A percentile compares a stretch with the other conserved stretches of the same genome.
Conservation (phyloP, 2,888 invertebrate genomes). For the Cybosia mesomella region DNA sequence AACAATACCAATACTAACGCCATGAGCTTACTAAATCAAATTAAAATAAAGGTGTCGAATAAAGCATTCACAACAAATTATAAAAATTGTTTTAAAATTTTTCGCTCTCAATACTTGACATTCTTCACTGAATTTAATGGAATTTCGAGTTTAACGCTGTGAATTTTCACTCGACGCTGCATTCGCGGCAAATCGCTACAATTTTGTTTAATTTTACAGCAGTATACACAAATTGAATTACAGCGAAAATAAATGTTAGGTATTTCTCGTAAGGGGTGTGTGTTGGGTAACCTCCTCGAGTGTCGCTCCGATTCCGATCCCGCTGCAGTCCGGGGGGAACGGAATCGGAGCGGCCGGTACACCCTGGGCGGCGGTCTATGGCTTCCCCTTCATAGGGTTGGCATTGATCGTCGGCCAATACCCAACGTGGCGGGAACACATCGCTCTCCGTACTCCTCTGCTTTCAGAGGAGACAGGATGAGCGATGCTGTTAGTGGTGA, state of each 20-base stretch:
- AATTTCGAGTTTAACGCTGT: constrained; percentile 2
- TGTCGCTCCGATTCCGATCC: too few species aligned
- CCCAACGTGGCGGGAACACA: too few species aligned
- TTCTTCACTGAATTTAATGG: constrained; percentile 12
- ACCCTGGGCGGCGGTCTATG: too few species aligned
- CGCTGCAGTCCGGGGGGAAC: too few species aligned
- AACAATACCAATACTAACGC: neutral
- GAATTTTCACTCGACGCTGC: constrained; percentile 1
- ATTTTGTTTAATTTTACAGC: neutral
- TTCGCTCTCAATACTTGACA: neutral
- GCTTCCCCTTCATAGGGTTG: too few species aligned
- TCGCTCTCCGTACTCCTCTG: too few species aligned
- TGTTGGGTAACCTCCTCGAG: too few species aligned
- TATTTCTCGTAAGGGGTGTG: neutral
- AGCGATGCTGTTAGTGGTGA: too few species aligned
- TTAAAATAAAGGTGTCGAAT: neutral
- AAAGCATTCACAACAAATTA: neutral
- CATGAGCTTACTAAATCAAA: neutral
- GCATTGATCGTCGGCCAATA: too few species aligned
- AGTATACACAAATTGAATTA: neutral
- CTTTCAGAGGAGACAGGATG: too few species aligned
- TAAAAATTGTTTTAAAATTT: neutral
- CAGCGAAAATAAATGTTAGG: neutral
- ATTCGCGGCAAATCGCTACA: constrained; percentile 1
- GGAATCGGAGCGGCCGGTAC: too few species aligned